Evolutionary conservation across 2,888 invertebrate species (phyloP), one percentile per base, ranked within the genome.

Genomic region (Fabriciana adippe): DNA sequence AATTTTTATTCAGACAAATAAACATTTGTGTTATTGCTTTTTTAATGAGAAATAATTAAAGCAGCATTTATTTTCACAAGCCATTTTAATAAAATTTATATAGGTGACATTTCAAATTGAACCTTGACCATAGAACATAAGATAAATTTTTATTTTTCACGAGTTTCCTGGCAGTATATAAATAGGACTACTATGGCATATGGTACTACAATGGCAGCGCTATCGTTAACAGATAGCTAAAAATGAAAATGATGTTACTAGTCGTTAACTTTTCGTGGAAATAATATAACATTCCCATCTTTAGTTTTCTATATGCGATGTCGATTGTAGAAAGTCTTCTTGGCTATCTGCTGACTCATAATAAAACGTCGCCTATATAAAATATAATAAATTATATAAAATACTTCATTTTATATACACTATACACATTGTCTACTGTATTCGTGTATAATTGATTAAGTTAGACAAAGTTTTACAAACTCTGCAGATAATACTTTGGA

Each of bases 401-500:
- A 62, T 68, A 69, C 16, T 54, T 57, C 50, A 63, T 64, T 51
- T 31, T 18, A 59, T 64, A 55, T 64, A 65, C 67, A 70, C 50
- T 64, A 55, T 67, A 62, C 67, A 70, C 55, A 64, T 51, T 26
- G 41, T 55, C 16, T 55, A 47, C 16, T 56, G 21, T 21, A n/a
- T 47, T 26, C 26, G 55, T 47, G 48, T 56, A n/a, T 50, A 64
- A 35, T 48, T 68, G 61, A 69, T 66, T 59, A 70, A 62, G 61
- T 55, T 63, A 70, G 60, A 67, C 62, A 73, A 73, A 74, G 72
- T 76, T 75, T 75, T 66, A 68, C 15, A 76, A 72, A 80, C 77
- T 80, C 78, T 75, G 75, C 59, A 64, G 48, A 41, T 79, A 75
- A 79, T 76, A 79, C 73, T 75, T 74, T 75, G 73, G 53, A 75